Evolutionary conservation across 1,140 invertebrate genomes (phyloP).

Genomic region (Microplitis mediator): DNA sequence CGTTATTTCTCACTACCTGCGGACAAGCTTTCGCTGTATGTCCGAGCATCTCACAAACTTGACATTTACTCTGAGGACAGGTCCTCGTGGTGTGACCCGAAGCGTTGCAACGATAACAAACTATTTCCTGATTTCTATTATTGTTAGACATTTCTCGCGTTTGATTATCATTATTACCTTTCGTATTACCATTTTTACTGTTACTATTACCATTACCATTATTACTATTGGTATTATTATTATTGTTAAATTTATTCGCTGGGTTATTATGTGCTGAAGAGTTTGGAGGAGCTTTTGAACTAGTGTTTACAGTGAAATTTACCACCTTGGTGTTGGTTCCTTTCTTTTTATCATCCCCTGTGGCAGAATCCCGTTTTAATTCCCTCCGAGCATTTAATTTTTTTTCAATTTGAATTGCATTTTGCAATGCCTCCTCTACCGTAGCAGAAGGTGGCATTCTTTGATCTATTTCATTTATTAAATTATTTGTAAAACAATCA

Average conservation of each 20-base stretch:
- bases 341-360: background rate
- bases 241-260: background rate
- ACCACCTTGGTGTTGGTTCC: background rate
- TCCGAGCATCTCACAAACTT: background rate
- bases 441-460: constrained; percentile 11
- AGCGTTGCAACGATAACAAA: constrained; percentile 4
- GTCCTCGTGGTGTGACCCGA: background rate
- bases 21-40: constrained; percentile 7
- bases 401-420: constrained; percentile 4
- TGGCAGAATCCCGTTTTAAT: background rate
- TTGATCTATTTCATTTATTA: constrained; percentile 19
- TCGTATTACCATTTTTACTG: background rate
- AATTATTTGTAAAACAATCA: constrained; percentile 14
- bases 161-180: background rate
- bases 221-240: background rate
- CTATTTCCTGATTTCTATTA: background rate
- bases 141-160: background rate
- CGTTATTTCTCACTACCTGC: background rate
- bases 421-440: background rate
- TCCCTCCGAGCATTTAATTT: background rate
- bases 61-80: background rate
- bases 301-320: background rate
- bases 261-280: background rate
- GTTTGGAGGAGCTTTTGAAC: background rate
- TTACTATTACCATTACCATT: background rate